Evolutionary conservation across 1,140 invertebrate species (phyloP).

Genomic region (Leptonema lineaticorne): DNA sequence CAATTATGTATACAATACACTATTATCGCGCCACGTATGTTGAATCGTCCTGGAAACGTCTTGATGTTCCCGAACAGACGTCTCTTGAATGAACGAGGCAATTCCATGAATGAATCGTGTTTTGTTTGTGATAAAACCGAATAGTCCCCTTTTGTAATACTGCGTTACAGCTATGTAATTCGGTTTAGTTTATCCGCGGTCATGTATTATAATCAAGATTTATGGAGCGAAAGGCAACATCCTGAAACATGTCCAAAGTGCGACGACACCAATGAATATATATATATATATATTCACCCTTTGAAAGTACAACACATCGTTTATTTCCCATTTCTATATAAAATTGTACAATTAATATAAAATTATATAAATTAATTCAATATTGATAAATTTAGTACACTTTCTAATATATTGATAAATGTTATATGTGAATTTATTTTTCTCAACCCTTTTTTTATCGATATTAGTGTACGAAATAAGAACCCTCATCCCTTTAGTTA

Average conservation of each 20-base stretch:
- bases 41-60: slow-evolving; percentile 8
- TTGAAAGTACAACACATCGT: no score
- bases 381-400: no score
- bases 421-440: no score
- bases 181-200: slow-evolving; percentile 1
- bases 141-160: not conserved
- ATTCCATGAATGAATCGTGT: slow-evolving; percentile 3
- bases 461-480: no score
- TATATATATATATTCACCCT: no score
- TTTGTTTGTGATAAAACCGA: not conserved
- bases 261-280: no score
- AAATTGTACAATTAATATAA: no score
- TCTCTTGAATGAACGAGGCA: not conserved
- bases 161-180: not conserved
- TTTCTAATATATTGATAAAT: no score
- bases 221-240: not conserved
- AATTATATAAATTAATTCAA: no score
- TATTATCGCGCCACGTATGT: not conserved
- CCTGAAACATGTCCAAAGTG: not conserved
- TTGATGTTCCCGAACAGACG: not conserved
- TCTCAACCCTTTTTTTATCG: no score
- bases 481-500: no score
- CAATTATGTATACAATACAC: slow-evolving; percentile 6
- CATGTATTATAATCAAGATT: slow-evolving; percentile 15
- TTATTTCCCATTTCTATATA: no score